Base-by-base conservation (phyloP, 2,797 vertebrate species). In the Enoplosus armatus region DNA sequence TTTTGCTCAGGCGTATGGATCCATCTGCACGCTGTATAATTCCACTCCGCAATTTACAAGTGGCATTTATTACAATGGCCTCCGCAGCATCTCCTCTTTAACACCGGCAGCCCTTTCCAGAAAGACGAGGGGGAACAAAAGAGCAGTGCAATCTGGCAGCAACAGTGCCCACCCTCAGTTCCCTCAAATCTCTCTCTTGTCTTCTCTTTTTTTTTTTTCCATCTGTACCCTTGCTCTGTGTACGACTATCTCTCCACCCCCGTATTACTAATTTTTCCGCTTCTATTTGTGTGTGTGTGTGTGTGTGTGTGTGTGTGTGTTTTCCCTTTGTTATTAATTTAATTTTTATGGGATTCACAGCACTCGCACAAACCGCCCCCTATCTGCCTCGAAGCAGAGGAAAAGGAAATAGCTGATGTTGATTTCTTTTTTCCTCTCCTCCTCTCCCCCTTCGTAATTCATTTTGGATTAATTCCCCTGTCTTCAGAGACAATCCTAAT, bases 401-500 rank as follows among this genome's bases (percentile, higher is more conserved):
- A 93, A 90, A 91, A 90, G 89, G 85, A 94, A 94, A 90, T 91
- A 87, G 90, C 91, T 94, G 88, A 90, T 91, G 90, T 91, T 93
- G 90, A 90, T 93, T 90, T 83, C 81, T 81, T 61, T 66, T 51
- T 70, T 29, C 72, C 53, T 27, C 77, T 67, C 67, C 68, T 48
- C 63, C 55, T 66, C 72, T 64, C 45, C 66, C 76, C 69, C 70
- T 84, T 75, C 66, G 73, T 95, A 94, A 95, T 94, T 94, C 88
- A 91, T 94, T 94, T 95, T 94, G 93, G 91, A 94, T 95, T 94
- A 95, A 94, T 95, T 95, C 91, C 77, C 92, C 80, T 84, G 91
- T 95, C 94, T 94, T 94, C 92, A 89, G 93, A 95, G 94, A 94
- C 91, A 89, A 94, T 93, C 89, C 93, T 93, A 94, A 93, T 94